Evolutionary conservation across 2,797 vertebrate species (phyloP).

Genomic region (Melanotaenia maccullochi): DNA sequence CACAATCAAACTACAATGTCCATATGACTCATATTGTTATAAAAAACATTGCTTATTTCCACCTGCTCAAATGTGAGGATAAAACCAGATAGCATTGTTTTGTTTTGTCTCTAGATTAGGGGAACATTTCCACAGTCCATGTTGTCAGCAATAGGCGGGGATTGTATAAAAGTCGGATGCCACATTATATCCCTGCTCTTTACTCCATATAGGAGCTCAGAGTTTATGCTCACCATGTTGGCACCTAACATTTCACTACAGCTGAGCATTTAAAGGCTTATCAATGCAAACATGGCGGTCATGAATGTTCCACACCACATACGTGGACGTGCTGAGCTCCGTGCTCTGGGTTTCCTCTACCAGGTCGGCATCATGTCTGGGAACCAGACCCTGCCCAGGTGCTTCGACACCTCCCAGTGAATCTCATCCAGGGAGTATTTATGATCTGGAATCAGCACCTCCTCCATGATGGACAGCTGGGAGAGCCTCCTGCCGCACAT

Average conservation of each 20-base stretch:
- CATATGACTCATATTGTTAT: constrained; percentile 39
- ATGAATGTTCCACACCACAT: constrained; percentile 7
- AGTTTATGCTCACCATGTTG: constrained; percentile 35
- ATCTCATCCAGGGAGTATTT: constrained; percentile 96
- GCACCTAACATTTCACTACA: constrained; percentile 36
- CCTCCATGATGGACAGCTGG: constrained; percentile 98
- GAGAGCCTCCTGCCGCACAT: constrained; percentile 96
- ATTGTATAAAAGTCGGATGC: constrained; percentile 16
- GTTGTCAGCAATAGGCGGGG: constrained; percentile 17
- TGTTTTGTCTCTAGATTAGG: constrained; percentile 8
- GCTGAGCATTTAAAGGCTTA: constrained; percentile 27
- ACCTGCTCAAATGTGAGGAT: constrained; percentile 23
- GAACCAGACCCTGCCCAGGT: constrained; percentile 98
- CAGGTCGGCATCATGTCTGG: constrained; percentile 99
- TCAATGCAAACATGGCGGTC: constrained; percentile 42
- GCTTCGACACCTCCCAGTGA: constrained; percentile 98
- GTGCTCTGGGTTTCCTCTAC: constrained; percentile 74
- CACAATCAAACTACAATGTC: constrained; percentile 35
- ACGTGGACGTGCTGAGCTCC: background rate
- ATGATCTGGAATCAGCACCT: constrained; percentile 97
- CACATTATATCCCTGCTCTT: constrained; percentile 14
- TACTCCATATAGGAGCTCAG: constrained; percentile 26
- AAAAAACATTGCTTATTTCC: constrained; percentile 42
- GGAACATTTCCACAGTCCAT: constrained; percentile 5
- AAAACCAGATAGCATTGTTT: constrained; percentile 5